Conservation (phyloP, 2,888 invertebrate species). For the Polydrusus pterygomalis region DNA sequence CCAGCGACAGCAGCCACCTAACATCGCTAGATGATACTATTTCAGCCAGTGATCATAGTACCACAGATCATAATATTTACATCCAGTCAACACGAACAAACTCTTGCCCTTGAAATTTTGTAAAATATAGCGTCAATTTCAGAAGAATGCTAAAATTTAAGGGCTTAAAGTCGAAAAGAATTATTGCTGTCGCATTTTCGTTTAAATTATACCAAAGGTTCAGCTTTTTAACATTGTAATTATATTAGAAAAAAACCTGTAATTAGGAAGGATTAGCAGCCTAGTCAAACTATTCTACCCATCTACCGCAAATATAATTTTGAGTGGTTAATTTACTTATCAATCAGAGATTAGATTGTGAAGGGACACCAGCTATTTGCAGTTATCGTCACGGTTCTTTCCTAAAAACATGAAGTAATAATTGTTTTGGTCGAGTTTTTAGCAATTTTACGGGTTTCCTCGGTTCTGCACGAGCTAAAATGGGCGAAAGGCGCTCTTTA, state of each 20-base stretch:
- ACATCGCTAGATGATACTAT: too few relatives aligned
- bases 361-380: conserved; percentile 25
- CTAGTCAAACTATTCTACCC: conserved; percentile 10
- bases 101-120: too few relatives aligned
- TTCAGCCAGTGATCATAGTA: too few relatives aligned
- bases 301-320: conserved; percentile 17
- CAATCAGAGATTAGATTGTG: conserved; percentile 52
- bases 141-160: too few relatives aligned
- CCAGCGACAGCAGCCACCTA: too few relatives aligned
- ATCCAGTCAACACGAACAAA: too few relatives aligned
- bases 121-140: too few relatives aligned
- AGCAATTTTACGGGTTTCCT: background rate
- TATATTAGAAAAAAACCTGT: background rate
- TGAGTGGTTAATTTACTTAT: conserved; percentile 42
- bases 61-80: too few relatives aligned
- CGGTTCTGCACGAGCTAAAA: background rate
- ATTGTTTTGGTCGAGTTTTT: conserved; percentile 21
- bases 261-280: background rate
- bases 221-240: too few relatives aligned
- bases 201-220: too few relatives aligned
- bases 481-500: conserved; percentile 28
- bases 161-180: too few relatives aligned
- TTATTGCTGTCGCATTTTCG: too few relatives aligned
- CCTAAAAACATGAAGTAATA: conserved; percentile 16
- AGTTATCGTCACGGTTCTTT: conserved; percentile 9